Conservation (phyloP, 1,140 invertebrate species). For the Magallana gigas region DNA sequence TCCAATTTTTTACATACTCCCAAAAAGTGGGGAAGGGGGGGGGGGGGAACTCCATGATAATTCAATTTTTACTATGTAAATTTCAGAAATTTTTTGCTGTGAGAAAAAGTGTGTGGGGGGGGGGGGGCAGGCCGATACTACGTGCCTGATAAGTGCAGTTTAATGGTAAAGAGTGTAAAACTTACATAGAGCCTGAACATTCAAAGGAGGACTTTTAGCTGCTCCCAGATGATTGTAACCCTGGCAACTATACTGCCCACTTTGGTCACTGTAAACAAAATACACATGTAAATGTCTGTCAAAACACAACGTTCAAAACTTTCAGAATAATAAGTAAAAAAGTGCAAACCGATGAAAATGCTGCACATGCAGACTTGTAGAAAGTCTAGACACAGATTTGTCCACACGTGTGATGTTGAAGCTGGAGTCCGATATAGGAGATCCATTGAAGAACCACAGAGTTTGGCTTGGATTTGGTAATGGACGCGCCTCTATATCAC, state of each 20-base stretch:
- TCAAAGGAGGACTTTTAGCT: conserved; percentile 31
- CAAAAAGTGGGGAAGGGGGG: too few species aligned
- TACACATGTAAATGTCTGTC: background rate
- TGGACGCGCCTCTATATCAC: conserved; percentile 56
- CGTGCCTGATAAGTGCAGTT: background rate
- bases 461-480: conserved; percentile 41
- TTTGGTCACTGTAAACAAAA: conserved; percentile 18
- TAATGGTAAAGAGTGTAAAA: background rate
- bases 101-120: too few species aligned
- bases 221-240: conserved; percentile 47
- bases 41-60: too few species aligned
- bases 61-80: too few species aligned
- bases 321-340: background rate
- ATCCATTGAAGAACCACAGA: conserved; percentile 54
- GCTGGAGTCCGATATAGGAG: background rate
- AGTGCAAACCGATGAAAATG: conserved; percentile 24
- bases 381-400: background rate
- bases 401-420: conserved; percentile 7
- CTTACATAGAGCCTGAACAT: conserved; percentile 46
- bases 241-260: conserved; percentile 43
- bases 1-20: too few species aligned
- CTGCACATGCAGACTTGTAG: background rate
- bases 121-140: too few species aligned
- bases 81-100: too few species aligned
- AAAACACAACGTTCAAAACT: background rate